These are phyloP conservation scores for Phragmatobia fuliginosa DNA, from an alignment of 2,888 invertebrate genomes.

Conservation along the genomic window DNA sequence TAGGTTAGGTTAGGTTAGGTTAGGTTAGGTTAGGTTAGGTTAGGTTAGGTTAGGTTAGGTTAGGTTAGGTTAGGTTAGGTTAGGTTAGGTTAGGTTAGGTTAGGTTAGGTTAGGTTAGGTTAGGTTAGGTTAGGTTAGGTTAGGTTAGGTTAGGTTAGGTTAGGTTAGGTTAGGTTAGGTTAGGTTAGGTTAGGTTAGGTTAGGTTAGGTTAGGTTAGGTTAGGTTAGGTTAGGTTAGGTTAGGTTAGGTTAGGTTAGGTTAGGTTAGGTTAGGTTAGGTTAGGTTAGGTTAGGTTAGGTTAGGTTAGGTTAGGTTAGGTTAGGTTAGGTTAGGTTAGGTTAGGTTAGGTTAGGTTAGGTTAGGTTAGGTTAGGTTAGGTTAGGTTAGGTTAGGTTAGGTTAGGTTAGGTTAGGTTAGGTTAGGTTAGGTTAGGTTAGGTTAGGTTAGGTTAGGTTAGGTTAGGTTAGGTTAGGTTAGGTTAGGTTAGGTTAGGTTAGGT, in stretches of 20 bases:
- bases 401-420: constrained; percentile 44
- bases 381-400: constrained; percentile 43
- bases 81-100: constrained; percentile 17
- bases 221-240: constrained; percentile 40
- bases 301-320: constrained; percentile 40
- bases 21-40: constrained; percentile 29
- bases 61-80: constrained; percentile 17
- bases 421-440: constrained; percentile 42
- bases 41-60: constrained; percentile 29
- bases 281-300: constrained; percentile 29
- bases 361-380: constrained; percentile 27
- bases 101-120: constrained; percentile 24
- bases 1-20: constrained; percentile 35
- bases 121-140: constrained; percentile 33
- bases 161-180: constrained; percentile 17
- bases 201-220: constrained; percentile 34
- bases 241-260: constrained; percentile 37
- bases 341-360: constrained; percentile 39
- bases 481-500: constrained; percentile 32
- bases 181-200: constrained; percentile 17
- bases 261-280: constrained; percentile 42
- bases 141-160: constrained; percentile 16
- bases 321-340: constrained; percentile 17
- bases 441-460: constrained; percentile 29
- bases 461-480: constrained; percentile 27